phyloP scores from a whole-genome alignment of 2,797 vertebrate species.

The Hoplostethus atlanticus region DNA sequence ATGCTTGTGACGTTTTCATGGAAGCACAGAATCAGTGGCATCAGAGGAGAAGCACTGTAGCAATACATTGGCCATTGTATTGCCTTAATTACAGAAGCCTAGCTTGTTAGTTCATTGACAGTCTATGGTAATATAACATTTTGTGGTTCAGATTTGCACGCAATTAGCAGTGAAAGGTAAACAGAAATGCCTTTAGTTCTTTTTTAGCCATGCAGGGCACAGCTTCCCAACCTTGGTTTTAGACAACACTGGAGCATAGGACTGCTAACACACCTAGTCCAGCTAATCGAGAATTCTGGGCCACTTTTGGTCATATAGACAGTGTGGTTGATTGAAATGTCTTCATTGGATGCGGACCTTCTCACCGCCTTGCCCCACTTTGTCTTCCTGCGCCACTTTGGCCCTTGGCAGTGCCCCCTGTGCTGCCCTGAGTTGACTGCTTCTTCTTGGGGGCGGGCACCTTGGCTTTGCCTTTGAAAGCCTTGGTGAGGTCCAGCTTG shows the following conservation, averaged over 20 bases:
- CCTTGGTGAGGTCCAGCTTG: conserved; percentile 93
- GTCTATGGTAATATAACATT: conserved; percentile 2
- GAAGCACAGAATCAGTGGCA: background rate
- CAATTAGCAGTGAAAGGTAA: conserved; percentile 3
- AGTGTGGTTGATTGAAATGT: background rate
- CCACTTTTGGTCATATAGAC: conserved; percentile 8
- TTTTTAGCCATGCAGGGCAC: conserved; percentile 6
- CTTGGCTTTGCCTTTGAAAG: conserved; percentile 93
- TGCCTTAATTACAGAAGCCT: background rate
- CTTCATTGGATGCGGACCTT: conserved; percentile 2
- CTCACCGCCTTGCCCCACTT: conserved; percentile 72
- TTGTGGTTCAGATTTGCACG: conserved; percentile 8
- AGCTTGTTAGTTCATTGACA: conserved; percentile 1
- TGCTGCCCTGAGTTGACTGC: conserved; percentile 72
- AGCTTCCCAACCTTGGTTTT: background rate
- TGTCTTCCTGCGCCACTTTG: conserved; percentile 68
- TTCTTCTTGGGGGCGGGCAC: conserved; percentile 90
- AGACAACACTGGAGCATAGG: background rate
- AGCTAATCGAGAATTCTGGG: background rate
- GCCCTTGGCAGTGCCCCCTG: conserved; percentile 67
- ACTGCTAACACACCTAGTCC: background rate
- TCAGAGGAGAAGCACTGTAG: background rate
- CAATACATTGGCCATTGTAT: background rate
- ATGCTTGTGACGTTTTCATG: conserved; percentile 24
- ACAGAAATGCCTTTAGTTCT: background rate